Conservation (phyloP, 2,888 invertebrate genomes). For the Notodromas monacha region DNA sequence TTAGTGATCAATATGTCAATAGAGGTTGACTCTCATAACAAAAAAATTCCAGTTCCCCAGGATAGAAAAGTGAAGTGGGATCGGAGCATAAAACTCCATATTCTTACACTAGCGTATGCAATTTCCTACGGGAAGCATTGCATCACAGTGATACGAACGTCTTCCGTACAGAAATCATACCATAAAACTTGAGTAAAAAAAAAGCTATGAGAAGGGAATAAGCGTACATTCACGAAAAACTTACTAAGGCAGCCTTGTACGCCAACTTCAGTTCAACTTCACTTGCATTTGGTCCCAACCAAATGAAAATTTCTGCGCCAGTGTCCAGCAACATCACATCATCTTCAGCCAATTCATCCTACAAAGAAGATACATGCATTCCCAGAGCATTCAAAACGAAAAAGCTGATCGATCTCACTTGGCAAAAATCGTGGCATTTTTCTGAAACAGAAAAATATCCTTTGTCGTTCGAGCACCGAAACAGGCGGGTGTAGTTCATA, state of each 20-base stretch:
- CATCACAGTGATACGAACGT: no score
- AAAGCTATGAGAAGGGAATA: not conserved
- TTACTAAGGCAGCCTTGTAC: slow-evolving; percentile 84
- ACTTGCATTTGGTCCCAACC: slow-evolving; percentile 82
- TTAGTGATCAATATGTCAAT: no score
- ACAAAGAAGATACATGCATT: slow-evolving; percentile 15
- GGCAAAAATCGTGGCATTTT: slow-evolving; percentile 91
- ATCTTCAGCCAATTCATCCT: slow-evolving; percentile 95
- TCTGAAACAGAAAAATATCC: slow-evolving; percentile 97
- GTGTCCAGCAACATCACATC: slow-evolving; percentile 98
- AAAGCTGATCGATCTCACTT: slow-evolving; percentile 23
- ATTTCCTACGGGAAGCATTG: no score
- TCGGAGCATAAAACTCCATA: no score
- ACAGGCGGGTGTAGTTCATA: slow-evolving; percentile 68
- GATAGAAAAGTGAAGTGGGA: no score
- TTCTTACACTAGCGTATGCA: no score
- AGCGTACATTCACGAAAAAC: slow-evolving; percentile 8
- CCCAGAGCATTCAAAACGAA: not conserved
- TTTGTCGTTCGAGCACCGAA: slow-evolving; percentile 95
- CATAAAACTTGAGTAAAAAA: no score
- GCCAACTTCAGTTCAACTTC: slow-evolving; percentile 97
- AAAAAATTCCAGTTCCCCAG: no score
- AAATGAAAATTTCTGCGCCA: slow-evolving; percentile 84
- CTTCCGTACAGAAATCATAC: no score
- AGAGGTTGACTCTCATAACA: no score